Percentiles rank a stretch among this genome's conserved stretches.
Conservation (phyloP, 2,888 invertebrate genomes). For the Ischnura elegans region DNA sequence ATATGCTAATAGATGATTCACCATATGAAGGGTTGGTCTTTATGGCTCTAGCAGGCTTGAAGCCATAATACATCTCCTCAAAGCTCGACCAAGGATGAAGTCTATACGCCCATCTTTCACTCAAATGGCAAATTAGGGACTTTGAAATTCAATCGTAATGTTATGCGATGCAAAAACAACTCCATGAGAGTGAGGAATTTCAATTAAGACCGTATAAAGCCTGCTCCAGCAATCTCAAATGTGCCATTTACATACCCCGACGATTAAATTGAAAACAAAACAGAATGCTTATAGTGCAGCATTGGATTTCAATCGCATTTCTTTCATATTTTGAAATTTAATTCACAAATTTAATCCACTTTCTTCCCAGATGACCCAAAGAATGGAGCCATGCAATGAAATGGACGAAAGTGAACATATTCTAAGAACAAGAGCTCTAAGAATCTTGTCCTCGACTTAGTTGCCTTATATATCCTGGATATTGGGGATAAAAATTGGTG, state of each 20-base stretch:
- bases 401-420: background rate
- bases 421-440: background rate
- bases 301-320: background rate
- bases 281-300: background rate
- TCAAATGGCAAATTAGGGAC: background rate
- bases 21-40: background rate
- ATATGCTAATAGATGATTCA: background rate
- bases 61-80: background rate
- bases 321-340: background rate
- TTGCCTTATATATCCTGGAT: too few relatives aligned
- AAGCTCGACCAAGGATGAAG: background rate
- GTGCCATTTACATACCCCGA: background rate
- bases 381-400: background rate
- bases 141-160: background rate
- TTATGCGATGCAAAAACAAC: constrained; percentile 16
- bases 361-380: background rate
- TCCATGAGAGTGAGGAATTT: background rate
- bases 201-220: background rate
- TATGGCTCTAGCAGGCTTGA: background rate
- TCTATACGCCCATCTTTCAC: background rate
- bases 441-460: too few relatives aligned
- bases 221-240: background rate
- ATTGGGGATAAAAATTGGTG: too few relatives aligned
- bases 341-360: background rate
- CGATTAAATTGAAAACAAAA: background rate